Conservation (phyloP, 2,113 vertebrate species). For the Aramus guarauna region DNA sequence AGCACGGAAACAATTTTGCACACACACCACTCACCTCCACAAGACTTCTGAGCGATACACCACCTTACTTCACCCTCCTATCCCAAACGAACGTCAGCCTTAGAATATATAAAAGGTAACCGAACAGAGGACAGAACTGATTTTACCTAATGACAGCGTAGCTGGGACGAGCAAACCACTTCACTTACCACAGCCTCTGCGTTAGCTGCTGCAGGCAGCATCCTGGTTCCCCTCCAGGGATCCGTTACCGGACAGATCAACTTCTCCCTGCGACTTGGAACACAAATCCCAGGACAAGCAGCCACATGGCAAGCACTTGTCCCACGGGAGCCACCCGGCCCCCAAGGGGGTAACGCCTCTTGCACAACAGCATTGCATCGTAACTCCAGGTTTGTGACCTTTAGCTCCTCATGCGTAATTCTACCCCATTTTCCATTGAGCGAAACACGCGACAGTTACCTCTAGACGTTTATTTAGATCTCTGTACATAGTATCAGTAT, state of each 20-base stretch:
- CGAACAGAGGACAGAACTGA: fast-evolving
- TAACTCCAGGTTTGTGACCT: not conserved
- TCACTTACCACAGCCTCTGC: not conserved
- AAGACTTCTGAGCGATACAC: fast-evolving
- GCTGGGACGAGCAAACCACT: not conserved
- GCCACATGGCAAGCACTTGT: fast-evolving
- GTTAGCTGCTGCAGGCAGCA: fast-evolving
- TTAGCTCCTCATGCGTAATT: not conserved
- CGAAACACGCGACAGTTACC: not conserved
- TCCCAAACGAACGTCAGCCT: fast-evolving
- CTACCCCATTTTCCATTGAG: not conserved
- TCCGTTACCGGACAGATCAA: fast-evolving
- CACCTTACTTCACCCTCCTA: too few species aligned
- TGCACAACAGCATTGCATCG: not conserved
- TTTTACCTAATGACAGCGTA: not conserved
- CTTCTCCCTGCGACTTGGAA: not conserved
- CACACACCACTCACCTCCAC: fast-evolving
- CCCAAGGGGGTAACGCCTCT: not conserved
- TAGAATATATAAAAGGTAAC: fast-evolving
- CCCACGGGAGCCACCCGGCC: fast-evolving
- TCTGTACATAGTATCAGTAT: not conserved
- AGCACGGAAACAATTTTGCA: fast-evolving
- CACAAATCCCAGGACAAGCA: not conserved
- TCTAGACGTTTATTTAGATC: conserved; percentile 8
- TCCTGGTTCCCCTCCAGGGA: fast-evolving